Evolutionary conservation across 2,888 invertebrate species (phyloP), one percentile per base, ranked within the genome.

Genomic region (Patella caerulea): DNA sequence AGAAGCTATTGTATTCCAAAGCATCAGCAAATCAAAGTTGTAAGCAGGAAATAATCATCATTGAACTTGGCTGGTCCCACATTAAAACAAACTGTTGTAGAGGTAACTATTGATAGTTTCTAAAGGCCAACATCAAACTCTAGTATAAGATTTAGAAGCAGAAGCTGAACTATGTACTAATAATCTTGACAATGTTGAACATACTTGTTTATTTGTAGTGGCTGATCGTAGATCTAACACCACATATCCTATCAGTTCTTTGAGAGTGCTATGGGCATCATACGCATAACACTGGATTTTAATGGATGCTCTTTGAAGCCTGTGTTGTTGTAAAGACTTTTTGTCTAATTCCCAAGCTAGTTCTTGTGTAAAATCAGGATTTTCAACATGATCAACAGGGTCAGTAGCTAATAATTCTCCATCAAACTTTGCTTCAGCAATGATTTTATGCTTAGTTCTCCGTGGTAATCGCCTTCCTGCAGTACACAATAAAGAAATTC

Each of bases 291-390:
- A 90, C 80, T 91, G 91, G 19, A 92, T 87, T 81, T 92, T 92
- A 54, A 92, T 90, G 12, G 92, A 91, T 0, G 91, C 90, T 59
- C 92, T 84, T 81, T 92, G 92, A 71, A 92, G 83, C 19, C 92
- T 82, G 81, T 92, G 92, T 75, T 92, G 91, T 72, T 92, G 91
- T 4, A 92, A 85, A 12, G 88, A 88, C 80, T 92, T 92, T 79
- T 90, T 90, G 82, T 92, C 91, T 71, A 92, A 84, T 79, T 92
- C 92, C 92, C 92, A 92, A 5, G 92, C 92, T 75, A 92, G 84
- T 82, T 92, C 92, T 78, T 92, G 92, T 17, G 91, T 91, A 78
- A 92, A 88, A 78, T 91, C 88, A 45, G 92, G 92, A 19, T 74
- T 83, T 76, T 91, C 90, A 7, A 86, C 81, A 84, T 92, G 92